Percentiles rank a stretch among this genome's conserved stretches.
phyloP scores from a whole-genome alignment of 1,140 invertebrate species.

The Megathymus violae region DNA sequence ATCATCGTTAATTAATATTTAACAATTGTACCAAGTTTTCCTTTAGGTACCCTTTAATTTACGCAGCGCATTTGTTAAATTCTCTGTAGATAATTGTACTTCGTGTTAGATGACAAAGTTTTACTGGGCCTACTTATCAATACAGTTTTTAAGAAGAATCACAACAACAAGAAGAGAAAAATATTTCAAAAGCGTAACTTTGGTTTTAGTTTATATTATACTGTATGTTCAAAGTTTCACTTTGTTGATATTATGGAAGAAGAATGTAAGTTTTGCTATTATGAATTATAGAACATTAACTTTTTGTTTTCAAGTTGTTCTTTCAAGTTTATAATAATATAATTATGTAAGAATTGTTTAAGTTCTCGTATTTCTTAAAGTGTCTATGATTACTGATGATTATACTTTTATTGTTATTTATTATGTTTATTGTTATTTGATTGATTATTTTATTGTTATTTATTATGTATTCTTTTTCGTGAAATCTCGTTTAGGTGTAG shows the following conservation, averaged over 20 bases:
- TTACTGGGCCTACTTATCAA: neutral
- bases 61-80: no score
- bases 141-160: neutral
- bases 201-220: neutral
- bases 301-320: no score
- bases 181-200: constrained; percentile 5
- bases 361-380: no score
- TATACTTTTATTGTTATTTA: no score
- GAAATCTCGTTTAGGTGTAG: no score
- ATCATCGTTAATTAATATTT: neutral
- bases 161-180: neutral
- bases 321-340: no score
- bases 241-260: neutral
- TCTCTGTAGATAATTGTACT: no score
- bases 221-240: constrained; percentile 14
- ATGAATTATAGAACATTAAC: neutral
- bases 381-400: no score
- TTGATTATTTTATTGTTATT: no score
- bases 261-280: constrained; percentile 3
- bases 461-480: no score
- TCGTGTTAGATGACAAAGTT: neutral
- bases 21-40: neutral
- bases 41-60: neutral
- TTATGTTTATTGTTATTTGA: no score
- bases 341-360: no score